Percentiles rank a stretch among this genome's conserved stretches.
Evolutionary conservation across 2,888 invertebrate species (phyloP).

Genomic region (Torymus auratus): DNA sequence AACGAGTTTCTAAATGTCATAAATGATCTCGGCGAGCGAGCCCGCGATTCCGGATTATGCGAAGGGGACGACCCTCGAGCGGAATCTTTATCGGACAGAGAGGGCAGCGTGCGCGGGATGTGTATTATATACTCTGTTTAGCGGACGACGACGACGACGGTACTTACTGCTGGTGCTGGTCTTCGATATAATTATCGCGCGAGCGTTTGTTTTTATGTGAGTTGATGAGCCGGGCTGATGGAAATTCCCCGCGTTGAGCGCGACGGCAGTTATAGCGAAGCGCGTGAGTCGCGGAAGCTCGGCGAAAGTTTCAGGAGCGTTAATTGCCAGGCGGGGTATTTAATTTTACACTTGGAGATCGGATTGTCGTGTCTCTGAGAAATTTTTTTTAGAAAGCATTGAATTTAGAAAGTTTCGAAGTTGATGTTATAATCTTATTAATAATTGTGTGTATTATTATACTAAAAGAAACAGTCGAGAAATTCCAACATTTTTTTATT

Average conservation of each 20-base stretch:
- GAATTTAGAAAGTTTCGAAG: no score
- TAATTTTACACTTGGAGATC: no score
- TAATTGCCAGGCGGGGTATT: no score
- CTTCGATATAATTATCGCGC: conserved; percentile 17
- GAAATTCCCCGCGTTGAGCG: background rate
- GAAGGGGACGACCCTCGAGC: conserved; percentile 17
- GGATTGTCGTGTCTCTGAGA: no score
- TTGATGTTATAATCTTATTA: no score
- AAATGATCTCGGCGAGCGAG: conserved; percentile 68
- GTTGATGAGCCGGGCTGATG: background rate
- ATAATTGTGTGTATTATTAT: no score
- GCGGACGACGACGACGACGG: background rate
- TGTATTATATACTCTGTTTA: no score
- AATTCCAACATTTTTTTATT: no score
- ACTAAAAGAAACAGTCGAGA: no score
- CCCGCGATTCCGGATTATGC: conserved; percentile 56
- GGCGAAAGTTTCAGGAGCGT: no score
- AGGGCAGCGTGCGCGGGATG: background rate
- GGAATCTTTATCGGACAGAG: conserved; percentile 33
- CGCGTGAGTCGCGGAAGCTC: no score
- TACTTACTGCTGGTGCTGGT: background rate
- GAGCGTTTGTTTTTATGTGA: conserved; percentile 27
- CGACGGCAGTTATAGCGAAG: background rate
- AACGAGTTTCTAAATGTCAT: conserved; percentile 75
- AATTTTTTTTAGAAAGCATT: no score